These are phyloP conservation scores for Tenebrosternarchus preto DNA, from an alignment of 2,113 vertebrate species.

Conservation along the genomic window DNA sequence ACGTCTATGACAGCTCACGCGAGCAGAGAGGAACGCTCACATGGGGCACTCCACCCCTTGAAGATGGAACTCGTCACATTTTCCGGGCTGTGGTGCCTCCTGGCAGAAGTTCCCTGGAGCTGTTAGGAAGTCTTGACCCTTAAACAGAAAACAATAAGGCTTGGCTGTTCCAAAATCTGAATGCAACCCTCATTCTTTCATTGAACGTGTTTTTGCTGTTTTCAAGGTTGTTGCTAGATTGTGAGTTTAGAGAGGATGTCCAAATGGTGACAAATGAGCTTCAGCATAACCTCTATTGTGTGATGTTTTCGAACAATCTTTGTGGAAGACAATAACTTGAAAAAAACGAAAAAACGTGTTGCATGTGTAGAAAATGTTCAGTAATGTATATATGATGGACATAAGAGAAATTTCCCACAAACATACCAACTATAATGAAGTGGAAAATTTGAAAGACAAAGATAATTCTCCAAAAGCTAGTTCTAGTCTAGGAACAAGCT, in stretches of 20 bases:
- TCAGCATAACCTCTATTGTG: constrained; percentile 24
- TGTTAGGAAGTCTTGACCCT: constrained; percentile 1
- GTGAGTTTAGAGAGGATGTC: constrained; percentile 23
- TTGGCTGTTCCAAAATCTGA: background rate
- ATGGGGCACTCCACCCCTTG: background rate
- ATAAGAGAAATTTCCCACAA: background rate
- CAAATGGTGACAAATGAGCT: constrained; percentile 2
- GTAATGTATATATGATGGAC: background rate
- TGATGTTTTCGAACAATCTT: constrained; percentile 32
- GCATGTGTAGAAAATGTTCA: background rate
- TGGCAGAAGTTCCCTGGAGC: background rate
- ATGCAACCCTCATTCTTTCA: constrained; percentile 4
- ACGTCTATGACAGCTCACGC: too few species aligned
- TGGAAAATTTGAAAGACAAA: background rate
- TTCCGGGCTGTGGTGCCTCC: background rate
- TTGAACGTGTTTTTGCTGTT: constrained; percentile 27
- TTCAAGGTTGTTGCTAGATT: constrained; percentile 24
- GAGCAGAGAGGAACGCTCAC: too few species aligned
- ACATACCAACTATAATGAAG: background rate
- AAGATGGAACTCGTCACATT: background rate
- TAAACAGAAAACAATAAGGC: background rate
- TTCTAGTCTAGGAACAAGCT: background rate
- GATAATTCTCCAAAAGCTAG: background rate
- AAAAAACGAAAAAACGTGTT: too few species aligned
- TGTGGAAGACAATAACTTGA: constrained; percentile 26